Evolutionary conservation across 2,113 vertebrate genomes (phyloP).

Genomic region (Lutjanus erythropterus): DNA sequence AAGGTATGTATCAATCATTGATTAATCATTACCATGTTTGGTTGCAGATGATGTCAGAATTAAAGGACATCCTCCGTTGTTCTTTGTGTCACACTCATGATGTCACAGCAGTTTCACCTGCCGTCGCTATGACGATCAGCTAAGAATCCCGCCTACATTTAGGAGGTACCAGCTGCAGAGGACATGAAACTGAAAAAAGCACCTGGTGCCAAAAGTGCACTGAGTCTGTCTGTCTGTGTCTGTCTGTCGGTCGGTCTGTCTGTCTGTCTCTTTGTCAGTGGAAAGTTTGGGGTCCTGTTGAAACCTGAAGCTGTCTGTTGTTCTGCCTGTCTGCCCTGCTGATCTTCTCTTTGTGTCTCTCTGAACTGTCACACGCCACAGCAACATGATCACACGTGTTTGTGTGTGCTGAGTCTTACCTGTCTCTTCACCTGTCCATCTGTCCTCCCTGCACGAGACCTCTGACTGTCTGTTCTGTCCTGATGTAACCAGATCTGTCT

Average conservation of each 20-base stretch:
- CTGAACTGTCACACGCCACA: slow-evolving; percentile 26
- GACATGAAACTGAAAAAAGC: too few relatives aligned
- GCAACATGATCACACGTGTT: slow-evolving; percentile 42
- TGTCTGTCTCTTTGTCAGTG: slow-evolving; percentile 2
- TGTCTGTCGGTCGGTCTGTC: background rate
- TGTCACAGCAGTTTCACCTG: too few relatives aligned
- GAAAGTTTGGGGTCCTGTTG: slow-evolving; percentile 40
- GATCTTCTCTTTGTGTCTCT: slow-evolving; percentile 18
- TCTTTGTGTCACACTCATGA: too few relatives aligned
- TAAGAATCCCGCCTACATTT: too few relatives aligned
- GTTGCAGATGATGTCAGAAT: too few relatives aligned
- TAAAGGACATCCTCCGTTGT: too few relatives aligned
- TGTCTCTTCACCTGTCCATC: slow-evolving; percentile 47
- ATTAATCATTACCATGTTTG: too few relatives aligned
- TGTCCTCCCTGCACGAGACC: background rate
- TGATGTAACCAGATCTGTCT: background rate
- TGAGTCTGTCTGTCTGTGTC: background rate
- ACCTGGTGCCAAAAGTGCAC: too few relatives aligned
- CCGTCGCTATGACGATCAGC: too few relatives aligned
- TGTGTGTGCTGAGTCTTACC: background rate
- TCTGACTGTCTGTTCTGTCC: background rate
- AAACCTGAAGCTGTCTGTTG: slow-evolving; percentile 38
- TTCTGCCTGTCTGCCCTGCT: slow-evolving; percentile 42
- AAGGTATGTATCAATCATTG: too few relatives aligned
- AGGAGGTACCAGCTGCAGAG: too few relatives aligned